Percentiles rank a stretch among this genome's conserved stretches.
phyloP scores from a whole-genome alignment of 2,888 invertebrate genomes.

The Syrphus vitripennis region DNA sequence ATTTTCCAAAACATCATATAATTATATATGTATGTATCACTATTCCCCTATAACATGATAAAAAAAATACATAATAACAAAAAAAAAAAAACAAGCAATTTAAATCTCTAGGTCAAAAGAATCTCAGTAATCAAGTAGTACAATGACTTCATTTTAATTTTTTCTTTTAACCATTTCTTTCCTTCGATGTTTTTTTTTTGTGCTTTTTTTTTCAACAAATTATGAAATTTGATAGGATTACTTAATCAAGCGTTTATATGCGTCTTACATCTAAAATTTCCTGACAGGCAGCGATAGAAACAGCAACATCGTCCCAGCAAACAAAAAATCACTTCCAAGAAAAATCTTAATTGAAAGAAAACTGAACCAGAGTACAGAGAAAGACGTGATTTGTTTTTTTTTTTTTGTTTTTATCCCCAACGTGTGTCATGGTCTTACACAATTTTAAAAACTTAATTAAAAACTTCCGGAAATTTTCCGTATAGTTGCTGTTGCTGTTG shows the following conservation, averaged over 20 bases:
- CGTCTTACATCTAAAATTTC: neutral
- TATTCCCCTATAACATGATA: neutral
- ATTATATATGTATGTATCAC: neutral
- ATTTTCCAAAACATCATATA: too few species aligned
- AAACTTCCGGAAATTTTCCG: constrained; percentile 50
- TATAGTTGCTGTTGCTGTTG: neutral
- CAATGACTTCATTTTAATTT: constrained; percentile 21
- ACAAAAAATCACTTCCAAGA: constrained; percentile 11
- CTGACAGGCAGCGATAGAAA: neutral
- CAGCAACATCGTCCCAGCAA: neutral
- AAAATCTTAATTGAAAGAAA: constrained; percentile 56
- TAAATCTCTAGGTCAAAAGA: constrained; percentile 14
- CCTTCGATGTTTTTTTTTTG: neutral
- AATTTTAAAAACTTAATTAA: constrained; percentile 54
- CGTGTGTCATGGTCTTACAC: constrained; percentile 40
- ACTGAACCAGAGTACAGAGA: constrained; percentile 2
- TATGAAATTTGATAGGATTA: constrained; percentile 41
- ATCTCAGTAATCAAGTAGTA: constrained; percentile 10
- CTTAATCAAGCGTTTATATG: constrained; percentile 40
- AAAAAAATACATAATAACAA: too few species aligned
- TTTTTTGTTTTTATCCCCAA: neutral
- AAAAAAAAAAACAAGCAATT: neutral
- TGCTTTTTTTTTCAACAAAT: neutral
- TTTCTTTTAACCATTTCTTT: neutral
- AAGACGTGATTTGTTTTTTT: neutral